A percentile compares a stretch with the other conserved stretches of the same genome.
phyloP scores from a whole-genome alignment of 2,113 vertebrate genomes.

The Leptodactylus fuscus region DNA sequence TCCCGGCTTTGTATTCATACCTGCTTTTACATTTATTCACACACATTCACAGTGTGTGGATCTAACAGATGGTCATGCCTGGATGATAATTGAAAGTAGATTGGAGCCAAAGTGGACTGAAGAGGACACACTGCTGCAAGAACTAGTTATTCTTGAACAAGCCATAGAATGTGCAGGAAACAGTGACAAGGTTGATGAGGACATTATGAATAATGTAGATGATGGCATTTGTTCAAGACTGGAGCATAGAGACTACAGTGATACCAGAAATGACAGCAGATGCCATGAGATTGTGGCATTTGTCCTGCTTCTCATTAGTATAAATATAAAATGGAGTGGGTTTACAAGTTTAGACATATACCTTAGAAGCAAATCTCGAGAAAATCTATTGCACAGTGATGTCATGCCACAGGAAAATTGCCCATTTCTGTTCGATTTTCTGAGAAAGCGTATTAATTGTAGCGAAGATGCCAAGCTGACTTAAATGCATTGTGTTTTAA shows the following conservation, averaged over 20 bases:
- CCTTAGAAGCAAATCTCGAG: neutral
- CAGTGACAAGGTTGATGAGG: constrained; percentile 59
- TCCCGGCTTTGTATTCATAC: constrained; percentile 32
- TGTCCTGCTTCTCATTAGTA: constrained; percentile 52
- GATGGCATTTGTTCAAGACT: constrained; percentile 55
- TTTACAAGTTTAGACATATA: constrained; percentile 36
- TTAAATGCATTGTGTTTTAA: neutral
- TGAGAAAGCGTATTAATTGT: constrained; percentile 11
- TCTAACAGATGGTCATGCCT: constrained; percentile 58
- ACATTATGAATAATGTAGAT: constrained; percentile 58
- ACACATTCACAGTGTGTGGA: constrained; percentile 31
- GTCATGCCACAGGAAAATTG: neutral
- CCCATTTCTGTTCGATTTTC: neutral
- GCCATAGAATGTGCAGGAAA: constrained; percentile 49
- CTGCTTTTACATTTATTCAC: constrained; percentile 52
- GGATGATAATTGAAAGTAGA: constrained; percentile 55
- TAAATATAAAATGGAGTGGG: constrained; percentile 18
- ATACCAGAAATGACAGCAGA: constrained; percentile 57
- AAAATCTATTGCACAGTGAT: neutral
- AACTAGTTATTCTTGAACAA: constrained; percentile 55
- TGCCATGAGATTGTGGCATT: constrained; percentile 51
- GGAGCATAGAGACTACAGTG: constrained; percentile 47
- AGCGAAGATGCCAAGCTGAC: neutral
- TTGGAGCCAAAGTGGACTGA: constrained; percentile 54
- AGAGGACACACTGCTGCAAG: constrained; percentile 54